Conservation (phyloP, 2,888 invertebrate species). For the Brachyopa scutellaris region DNA sequence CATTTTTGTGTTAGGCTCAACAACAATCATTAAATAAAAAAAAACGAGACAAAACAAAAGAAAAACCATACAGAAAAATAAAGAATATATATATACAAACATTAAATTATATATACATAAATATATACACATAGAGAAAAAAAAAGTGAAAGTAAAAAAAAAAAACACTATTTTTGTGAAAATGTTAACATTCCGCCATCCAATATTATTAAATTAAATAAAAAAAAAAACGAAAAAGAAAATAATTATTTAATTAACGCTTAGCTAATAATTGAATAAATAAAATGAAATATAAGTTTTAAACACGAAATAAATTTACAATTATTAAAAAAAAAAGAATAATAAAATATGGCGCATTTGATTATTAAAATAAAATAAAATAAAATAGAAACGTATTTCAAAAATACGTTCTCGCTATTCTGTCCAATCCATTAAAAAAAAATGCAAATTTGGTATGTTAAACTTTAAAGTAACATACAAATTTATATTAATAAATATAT, state of each 20-base stretch:
- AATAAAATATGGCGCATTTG: constrained; percentile 57
- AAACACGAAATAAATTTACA: constrained; percentile 62
- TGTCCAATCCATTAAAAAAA: constrained; percentile 73
- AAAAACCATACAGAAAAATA: constrained; percentile 60
- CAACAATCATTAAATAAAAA: constrained; percentile 73
- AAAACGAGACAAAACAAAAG: constrained; percentile 40
- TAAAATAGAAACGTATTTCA: constrained; percentile 72
- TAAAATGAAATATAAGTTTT: constrained; percentile 63
- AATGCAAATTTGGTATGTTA: constrained; percentile 54
- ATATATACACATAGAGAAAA: constrained; percentile 39
- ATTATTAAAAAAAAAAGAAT: constrained; percentile 46
- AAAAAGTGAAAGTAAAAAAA: constrained; percentile 52
- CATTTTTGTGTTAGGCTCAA: constrained; percentile 70
- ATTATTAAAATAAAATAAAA: constrained; percentile 43
- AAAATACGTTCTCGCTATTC: constrained; percentile 75
- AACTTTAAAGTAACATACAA: constrained; percentile 41
- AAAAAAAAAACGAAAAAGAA: constrained; percentile 39
- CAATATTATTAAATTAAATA: constrained; percentile 72
- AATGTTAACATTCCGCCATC: constrained; percentile 76
- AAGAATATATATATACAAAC: constrained; percentile 57
- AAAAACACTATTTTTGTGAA: constrained; percentile 74
- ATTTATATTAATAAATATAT: constrained; percentile 54
- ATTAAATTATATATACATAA: constrained; percentile 53
- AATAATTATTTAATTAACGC: constrained; percentile 64
- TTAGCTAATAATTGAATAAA: constrained; percentile 67